phyloP scores from a whole-genome alignment of 2,797 vertebrate genomes.

The Enteromius treurensis region DNA sequence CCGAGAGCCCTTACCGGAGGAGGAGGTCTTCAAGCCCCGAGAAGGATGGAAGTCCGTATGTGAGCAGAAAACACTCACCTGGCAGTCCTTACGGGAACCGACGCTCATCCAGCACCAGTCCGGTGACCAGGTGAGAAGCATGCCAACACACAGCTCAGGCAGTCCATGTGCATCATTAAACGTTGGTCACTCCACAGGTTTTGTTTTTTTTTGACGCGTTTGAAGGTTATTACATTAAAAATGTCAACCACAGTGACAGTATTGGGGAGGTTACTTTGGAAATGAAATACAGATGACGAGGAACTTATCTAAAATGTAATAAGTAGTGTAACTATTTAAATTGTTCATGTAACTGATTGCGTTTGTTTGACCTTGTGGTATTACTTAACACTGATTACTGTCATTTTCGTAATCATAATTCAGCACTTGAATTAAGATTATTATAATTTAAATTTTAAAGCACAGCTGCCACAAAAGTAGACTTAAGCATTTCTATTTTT shows the following conservation, averaged over 20 bases:
- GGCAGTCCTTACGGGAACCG: slow-evolving; percentile 89
- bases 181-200: no score
- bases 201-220: not conserved
- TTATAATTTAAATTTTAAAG: not conserved
- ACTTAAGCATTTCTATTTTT: not conserved
- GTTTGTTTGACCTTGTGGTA: not conserved
- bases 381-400: not conserved
- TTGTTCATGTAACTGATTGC: not conserved
- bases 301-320: not conserved
- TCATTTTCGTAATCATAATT: not conserved
- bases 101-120: slow-evolving; percentile 93
- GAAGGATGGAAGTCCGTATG: slow-evolving; percentile 90
- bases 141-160: not conserved
- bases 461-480: not conserved
- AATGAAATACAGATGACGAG: not conserved
- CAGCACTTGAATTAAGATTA: not conserved
- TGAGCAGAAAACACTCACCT: slow-evolving; percentile 84
- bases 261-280: no score
- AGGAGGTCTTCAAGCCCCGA: slow-evolving; percentile 94
- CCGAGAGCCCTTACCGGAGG: slow-evolving; percentile 86
- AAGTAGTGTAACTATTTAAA: not conserved
- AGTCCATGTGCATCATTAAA: not conserved
- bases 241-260: not conserved
- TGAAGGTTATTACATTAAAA: not conserved
- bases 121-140: slow-evolving; percentile 86